Conservation (phyloP, 2,113 vertebrate genomes). For the Tautogolabrus adspersus region DNA sequence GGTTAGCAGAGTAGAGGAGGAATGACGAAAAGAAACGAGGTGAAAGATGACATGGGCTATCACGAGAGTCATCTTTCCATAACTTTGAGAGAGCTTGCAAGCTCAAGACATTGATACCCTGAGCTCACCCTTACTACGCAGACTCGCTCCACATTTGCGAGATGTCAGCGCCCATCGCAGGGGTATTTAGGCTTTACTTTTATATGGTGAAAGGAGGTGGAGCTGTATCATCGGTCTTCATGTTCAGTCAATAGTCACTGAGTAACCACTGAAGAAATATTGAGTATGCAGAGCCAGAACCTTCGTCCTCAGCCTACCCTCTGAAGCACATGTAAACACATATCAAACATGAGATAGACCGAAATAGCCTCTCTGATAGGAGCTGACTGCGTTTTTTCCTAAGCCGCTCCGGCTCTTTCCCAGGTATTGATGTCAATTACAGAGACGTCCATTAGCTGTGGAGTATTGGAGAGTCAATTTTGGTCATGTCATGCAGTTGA, state of each 20-base stretch:
- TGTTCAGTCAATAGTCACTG: background rate
- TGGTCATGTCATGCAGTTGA: constrained; percentile 71
- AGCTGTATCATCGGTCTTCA: too few species aligned
- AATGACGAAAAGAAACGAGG: too few species aligned
- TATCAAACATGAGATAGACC: constrained; percentile 59
- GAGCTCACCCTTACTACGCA: too few species aligned
- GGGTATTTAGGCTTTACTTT: too few species aligned
- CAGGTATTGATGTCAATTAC: constrained; percentile 77
- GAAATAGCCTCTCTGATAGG: constrained; percentile 62
- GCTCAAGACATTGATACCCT: too few species aligned
- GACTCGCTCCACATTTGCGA: too few species aligned
- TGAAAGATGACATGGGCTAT: too few species aligned
- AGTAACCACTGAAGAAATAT: background rate
- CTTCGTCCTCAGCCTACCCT: background rate
- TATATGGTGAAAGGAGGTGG: too few species aligned
- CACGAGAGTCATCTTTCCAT: too few species aligned
- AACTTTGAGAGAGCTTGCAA: too few species aligned
- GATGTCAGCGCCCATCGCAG: too few species aligned
- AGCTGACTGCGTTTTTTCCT: constrained; percentile 49
- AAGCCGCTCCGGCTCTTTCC: constrained; percentile 41
- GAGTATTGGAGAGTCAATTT: constrained; percentile 74
- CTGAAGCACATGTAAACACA: constrained; percentile 53
- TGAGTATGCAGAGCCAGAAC: constrained; percentile 11
- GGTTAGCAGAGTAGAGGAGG: too few species aligned
- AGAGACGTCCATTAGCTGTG: constrained; percentile 68